Conservation (phyloP, 2,113 vertebrate species). For the Peromyscus maniculatus region DNA sequence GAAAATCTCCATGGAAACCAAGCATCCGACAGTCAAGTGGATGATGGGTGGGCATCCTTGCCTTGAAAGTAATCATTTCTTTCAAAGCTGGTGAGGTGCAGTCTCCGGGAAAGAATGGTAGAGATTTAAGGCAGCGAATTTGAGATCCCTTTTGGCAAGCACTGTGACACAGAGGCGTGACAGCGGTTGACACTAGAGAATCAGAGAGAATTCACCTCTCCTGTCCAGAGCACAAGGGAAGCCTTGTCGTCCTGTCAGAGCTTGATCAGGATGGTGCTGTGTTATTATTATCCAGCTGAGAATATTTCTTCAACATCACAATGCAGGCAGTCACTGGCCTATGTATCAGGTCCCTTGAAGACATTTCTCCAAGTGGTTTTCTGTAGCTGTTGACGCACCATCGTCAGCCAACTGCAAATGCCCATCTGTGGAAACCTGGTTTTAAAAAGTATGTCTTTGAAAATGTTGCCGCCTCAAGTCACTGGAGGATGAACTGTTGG, state of each 20-base stretch:
- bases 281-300: neutral
- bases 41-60: neutral
- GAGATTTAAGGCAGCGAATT: neutral
- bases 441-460: neutral
- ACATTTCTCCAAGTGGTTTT: neutral
- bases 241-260: neutral
- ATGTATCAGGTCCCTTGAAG: neutral
- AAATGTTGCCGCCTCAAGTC: neutral
- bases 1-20: neutral
- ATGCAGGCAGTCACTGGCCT: neutral
- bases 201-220: neutral
- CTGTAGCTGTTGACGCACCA: no score
- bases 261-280: neutral
- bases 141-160: neutral
- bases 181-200: neutral
- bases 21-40: neutral
- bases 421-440: neutral
- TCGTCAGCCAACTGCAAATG: neutral
- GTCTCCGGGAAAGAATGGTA: neutral
- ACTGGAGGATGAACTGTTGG: neutral
- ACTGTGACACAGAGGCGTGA: neutral
- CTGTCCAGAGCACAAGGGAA: neutral
- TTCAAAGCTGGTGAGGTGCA: neutral
- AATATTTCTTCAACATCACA: neutral
- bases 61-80: neutral